A percentile compares a stretch with the other conserved stretches of the same genome.
phyloP scores from a whole-genome alignment of 2,113 vertebrate genomes.

The Climacteris rufus region DNA sequence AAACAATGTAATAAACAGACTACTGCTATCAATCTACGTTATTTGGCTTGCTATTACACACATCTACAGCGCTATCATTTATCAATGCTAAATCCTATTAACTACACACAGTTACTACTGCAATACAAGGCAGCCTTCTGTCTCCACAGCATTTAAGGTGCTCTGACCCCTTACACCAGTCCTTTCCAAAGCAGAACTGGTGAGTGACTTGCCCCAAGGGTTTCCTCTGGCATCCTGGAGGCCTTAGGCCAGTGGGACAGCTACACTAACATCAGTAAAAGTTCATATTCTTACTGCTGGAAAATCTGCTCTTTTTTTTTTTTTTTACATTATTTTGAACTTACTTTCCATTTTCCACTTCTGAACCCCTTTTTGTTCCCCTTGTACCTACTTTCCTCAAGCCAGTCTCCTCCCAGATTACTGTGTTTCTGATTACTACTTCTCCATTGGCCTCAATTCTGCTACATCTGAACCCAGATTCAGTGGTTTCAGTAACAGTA shows the following conservation, averaged over 20 bases:
- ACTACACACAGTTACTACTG: not conserved
- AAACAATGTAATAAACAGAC: not conserved
- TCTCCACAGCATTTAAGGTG: not conserved
- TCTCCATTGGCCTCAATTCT: not conserved
- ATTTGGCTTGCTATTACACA: not conserved
- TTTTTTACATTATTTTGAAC: not conserved
- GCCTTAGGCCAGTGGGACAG: not conserved
- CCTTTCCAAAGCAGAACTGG: not conserved
- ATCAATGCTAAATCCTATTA: not conserved
- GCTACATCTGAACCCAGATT: not conserved
- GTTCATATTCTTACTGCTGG: not conserved
- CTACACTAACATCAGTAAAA: not conserved
- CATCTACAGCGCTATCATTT: not conserved
- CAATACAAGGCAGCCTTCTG: not conserved
- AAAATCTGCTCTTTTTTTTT: not conserved
- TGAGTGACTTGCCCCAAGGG: fast-evolving
- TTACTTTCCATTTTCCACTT: not conserved
- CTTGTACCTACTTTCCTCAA: not conserved
- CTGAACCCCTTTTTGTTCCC: not conserved
- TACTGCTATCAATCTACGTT: not conserved
- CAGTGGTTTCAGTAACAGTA: not conserved
- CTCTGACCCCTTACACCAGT: not conserved
- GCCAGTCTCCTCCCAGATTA: not conserved
- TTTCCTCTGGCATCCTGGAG: not conserved
- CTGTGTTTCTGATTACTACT: not conserved